Evolutionary conservation across 2,113 vertebrate species (phyloP).

Genomic region (Rattus norvegicus): DNA sequence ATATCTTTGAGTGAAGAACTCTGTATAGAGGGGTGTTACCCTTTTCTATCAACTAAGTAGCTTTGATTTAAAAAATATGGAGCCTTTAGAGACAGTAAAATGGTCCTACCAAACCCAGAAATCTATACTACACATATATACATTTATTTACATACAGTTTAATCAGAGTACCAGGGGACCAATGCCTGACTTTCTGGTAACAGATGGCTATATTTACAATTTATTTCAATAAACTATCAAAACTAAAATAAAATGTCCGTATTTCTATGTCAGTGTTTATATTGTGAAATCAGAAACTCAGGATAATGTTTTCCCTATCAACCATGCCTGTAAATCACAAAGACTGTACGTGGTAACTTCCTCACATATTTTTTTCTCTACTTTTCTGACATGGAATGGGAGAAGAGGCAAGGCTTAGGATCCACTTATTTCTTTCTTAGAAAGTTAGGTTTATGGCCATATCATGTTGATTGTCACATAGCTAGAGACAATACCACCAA

Average conservation of each 20-base stretch:
- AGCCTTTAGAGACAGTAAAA: no score
- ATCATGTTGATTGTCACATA: fast-evolving
- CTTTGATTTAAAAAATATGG: no score
- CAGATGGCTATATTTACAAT: background rate
- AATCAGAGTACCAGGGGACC: no score
- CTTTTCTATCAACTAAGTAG: no score
- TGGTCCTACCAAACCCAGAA: background rate
- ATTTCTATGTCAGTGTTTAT: background rate
- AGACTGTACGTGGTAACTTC: background rate
- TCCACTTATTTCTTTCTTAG: background rate
- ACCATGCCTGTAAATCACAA: background rate
- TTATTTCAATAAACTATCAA: background rate
- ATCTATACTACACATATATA: background rate
- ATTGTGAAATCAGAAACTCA: background rate
- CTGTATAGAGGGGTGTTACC: background rate
- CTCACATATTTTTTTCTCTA: background rate
- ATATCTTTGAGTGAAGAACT: background rate
- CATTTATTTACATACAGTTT: background rate
- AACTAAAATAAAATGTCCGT: background rate
- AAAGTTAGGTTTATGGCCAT: background rate
- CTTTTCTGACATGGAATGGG: background rate
- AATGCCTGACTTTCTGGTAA: background rate
- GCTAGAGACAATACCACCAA: background rate
- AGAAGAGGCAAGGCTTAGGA: background rate
- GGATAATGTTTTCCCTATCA: background rate